Evolutionary conservation across 2,888 invertebrate species (phyloP), one percentile per base, ranked within the genome.

Genomic region (Silvanus unidentatus): DNA sequence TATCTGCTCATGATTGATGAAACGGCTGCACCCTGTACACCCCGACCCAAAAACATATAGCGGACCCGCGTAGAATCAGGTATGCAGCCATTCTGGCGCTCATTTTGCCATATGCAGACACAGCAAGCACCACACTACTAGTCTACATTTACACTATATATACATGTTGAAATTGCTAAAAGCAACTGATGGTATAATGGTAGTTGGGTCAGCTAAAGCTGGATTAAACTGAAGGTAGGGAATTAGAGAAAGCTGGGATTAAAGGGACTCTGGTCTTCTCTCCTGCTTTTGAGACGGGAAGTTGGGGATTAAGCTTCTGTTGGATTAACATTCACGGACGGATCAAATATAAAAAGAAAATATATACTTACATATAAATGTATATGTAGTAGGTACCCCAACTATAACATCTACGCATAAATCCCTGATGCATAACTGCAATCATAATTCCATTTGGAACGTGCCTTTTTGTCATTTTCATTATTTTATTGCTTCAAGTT

Each of bases 1-100:
- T 78, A 80, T 79, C 79, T 79, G 68, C 66, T 71, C 72, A 76
- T 78, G 78, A 78, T 78, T 78, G 78, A 78, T 78, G 77, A 75
- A 73, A 69, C 69, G 66, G 67, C 65, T 65, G 50, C 56, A 54
- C 48, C 49, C 52, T 52, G 66, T 66, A 66, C 63, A 67, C 61
- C 60, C 63, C 62, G 60, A 57, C 57, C 62, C 64, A 63, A 68
- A 66, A 68, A 67, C 67, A 63, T 65, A 50, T 57, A 62, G 55
- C 62, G 58, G 37, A 16, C 42, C 42, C 30, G n/a, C n/a, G 16
- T 27, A 29, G 58, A 54, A 60, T 58, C 58, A 58, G 58, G 58
- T 59, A 59, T 58, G 54, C 56, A 53, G 53, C 50, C 45, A 15
- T 37, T n/a, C 16, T 14, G 4, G 28, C n/a, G 11, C n/a, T 39